Evolutionary conservation across 2,113 vertebrate genomes (phyloP), one percentile per base, ranked within the genome.

Genomic region (Mixornis gularis): DNA sequence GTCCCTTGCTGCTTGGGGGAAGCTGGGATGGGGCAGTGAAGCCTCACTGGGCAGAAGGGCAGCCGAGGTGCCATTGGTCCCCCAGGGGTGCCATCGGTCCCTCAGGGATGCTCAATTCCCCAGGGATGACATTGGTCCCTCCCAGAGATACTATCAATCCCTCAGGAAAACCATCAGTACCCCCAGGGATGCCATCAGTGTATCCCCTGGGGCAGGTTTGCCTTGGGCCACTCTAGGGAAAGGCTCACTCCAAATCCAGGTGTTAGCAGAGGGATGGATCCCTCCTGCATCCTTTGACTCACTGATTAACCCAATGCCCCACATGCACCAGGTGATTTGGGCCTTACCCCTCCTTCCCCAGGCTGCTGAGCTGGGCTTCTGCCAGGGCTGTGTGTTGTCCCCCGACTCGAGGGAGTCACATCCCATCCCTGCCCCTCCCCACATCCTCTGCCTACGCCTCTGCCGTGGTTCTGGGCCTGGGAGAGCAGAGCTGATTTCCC

Each of bases 251-350:
- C 55, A 32, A 34, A 5, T 7, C 15, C 1, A 14, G 16, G 13
- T 12, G n/a, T 19, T 6, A 49, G 27, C 0, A 0, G 32, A 26
- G 11, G 43, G 29, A 79, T 0, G 2, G 80, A 55, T 41, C 46
- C 69, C 40, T 56, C 43, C 82, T 56, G 40, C 63, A 30, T 8
- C 62, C n/a, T 8, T 3, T 30, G 65, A 12, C 24, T 59, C 32
- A 0, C 22, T 38, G 51, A 44, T 66, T 41, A 10, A 59, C 65
- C 71, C 69, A 72, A 27, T 41, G 69, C 46, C 56, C 13, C 34
- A 38, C 24, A 25, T 0, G 19, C 64, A n/a, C 9, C 13, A 1
- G 12, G 19, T 0, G 6, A 41, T n/a, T n/a, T n/a, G n/a, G n/a
- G n/a, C 41, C 25, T 81, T 10, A 12, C 7, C 43, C 56, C 22